Evolutionary conservation across 1,140 invertebrate genomes (phyloP).

Genomic region (Papilio aristodemus): DNA sequence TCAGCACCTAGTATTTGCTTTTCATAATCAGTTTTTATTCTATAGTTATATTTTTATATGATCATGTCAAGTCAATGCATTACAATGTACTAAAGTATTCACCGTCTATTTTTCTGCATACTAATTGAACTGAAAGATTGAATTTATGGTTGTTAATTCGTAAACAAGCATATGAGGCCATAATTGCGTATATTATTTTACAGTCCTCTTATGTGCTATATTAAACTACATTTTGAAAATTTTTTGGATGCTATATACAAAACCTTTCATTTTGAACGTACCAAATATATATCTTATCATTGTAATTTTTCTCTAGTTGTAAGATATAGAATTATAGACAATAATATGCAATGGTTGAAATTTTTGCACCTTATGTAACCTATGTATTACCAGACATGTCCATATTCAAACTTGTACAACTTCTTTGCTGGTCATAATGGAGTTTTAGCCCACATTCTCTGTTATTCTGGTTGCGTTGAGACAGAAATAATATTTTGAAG

Average conservation of each 20-base stretch:
- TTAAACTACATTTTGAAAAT: background rate
- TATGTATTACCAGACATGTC: slow-evolving; percentile 2
- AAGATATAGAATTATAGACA: slow-evolving; percentile 19
- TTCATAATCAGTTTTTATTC: background rate
- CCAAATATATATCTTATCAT: slow-evolving; percentile 25
- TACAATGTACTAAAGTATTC: background rate
- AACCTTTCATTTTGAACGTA: background rate
- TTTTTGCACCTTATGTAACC: background rate
- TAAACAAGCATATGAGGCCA: slow-evolving; percentile 7
- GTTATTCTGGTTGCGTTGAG: too few relatives aligned
- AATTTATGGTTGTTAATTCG: slow-evolving; percentile 26
- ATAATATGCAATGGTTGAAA: slow-evolving; percentile 8
- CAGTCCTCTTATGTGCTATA: background rate
- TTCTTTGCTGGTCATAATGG: background rate
- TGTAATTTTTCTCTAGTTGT: slow-evolving; percentile 28
- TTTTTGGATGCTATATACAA: slow-evolving; percentile 24
- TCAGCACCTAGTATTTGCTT: background rate
- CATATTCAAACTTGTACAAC: background rate
- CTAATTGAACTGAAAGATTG: slow-evolving; percentile 29
- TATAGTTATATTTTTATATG: background rate
- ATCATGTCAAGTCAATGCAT: slow-evolving; percentile 10
- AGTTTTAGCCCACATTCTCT: background rate
- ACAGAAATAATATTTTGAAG: too few relatives aligned
- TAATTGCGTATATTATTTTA: background rate
- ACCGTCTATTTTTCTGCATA: background rate